These are phyloP conservation scores for Stenichneumon culpator DNA, from an alignment of 2,888 invertebrate genomes.

Conservation along the genomic window DNA sequence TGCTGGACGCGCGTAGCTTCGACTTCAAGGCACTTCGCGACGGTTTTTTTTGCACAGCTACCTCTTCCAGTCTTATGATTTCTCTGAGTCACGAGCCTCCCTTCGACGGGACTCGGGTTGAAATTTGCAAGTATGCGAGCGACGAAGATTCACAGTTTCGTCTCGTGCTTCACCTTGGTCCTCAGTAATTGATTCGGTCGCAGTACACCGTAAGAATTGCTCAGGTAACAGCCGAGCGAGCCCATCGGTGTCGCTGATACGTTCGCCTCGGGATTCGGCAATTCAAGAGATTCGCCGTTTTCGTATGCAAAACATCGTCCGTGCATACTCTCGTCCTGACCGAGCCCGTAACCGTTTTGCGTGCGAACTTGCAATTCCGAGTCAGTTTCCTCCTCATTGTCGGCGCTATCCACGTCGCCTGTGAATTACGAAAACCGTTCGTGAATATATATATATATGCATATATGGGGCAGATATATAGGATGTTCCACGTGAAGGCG, in stretches of 20 bases:
- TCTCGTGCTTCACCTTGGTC: slow-evolving; percentile 83
- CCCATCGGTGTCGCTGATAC: slow-evolving; percentile 21
- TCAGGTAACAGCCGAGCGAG: slow-evolving; percentile 76
- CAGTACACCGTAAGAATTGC: slow-evolving; percentile 78
- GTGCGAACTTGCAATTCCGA: slow-evolving; percentile 79
- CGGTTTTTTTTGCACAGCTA: neutral
- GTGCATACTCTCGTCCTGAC: slow-evolving; percentile 70
- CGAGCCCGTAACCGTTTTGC: slow-evolving; percentile 71
- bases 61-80: slow-evolving; percentile 40
- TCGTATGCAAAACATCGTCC: slow-evolving; percentile 75
- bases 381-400: slow-evolving; percentile 88
- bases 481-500: too few species aligned
- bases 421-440: slow-evolving; percentile 52
- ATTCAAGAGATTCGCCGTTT: slow-evolving; percentile 71
- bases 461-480: neutral
- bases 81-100: slow-evolving; percentile 24
- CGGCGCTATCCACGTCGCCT: slow-evolving; percentile 94
- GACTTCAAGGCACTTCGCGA: too few species aligned
- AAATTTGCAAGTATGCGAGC: neutral
- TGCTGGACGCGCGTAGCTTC: too few species aligned
- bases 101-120: neutral
- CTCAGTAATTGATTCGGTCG: slow-evolving; percentile 81
- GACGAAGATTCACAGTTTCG: slow-evolving; percentile 78
- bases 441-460: neutral
- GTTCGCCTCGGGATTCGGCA: slow-evolving; percentile 69